Evolutionary conservation across 2,888 invertebrate genomes (phyloP), one percentile per base, ranked within the genome.

Genomic region (Quadroppia sp.): DNA sequence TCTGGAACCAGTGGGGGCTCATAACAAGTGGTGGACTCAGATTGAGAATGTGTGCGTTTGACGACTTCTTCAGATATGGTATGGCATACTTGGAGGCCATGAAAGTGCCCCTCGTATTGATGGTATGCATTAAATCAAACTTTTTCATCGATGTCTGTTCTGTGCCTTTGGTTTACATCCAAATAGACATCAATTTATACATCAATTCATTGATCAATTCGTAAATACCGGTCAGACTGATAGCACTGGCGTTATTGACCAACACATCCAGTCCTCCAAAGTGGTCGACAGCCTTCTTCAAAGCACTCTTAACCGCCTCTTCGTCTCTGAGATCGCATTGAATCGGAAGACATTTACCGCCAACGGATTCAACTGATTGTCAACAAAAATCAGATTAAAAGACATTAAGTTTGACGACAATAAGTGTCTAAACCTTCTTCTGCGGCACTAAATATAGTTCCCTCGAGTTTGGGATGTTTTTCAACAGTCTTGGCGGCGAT

Each of bases 261-360:
- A 94, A 83, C 78, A 98, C 90, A 81, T 98, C 98, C 79, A 98
- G 95, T 15, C 96, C 95, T 42, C 96, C 96, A 84, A 98, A 98
- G 84, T 89, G 88, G 75, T 88, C 86, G 0, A 92, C 88, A 30
- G 92, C 89, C 78, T 86, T 86, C 80, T 90, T 87, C 20, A 92
- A 87, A 2, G 91, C 91, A 59, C 85, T 85, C 77, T 86, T 84
- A 0, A 92, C 85, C 82, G 91, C 89, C 40, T 85, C 85, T 83
- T 95, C 94, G 81, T 90, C 89, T 77, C 94, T 86, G 15, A 95
- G 90, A 83, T 95, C 94, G 0, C 94, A 92, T 67, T 92, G 84
- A 81, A 92, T 93, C 0, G 94, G 91, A 71, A 94, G 83, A 28
- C 90, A 90, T 81, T 91, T 89, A 0, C 94, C 94, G 71, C 94